A percentile compares a stretch with the other conserved stretches of the same genome.
These are phyloP conservation scores for Pocillopora damicornis DNA, from an alignment of 64 coral and sea anemone species.

Conservation along the genomic window DNA sequence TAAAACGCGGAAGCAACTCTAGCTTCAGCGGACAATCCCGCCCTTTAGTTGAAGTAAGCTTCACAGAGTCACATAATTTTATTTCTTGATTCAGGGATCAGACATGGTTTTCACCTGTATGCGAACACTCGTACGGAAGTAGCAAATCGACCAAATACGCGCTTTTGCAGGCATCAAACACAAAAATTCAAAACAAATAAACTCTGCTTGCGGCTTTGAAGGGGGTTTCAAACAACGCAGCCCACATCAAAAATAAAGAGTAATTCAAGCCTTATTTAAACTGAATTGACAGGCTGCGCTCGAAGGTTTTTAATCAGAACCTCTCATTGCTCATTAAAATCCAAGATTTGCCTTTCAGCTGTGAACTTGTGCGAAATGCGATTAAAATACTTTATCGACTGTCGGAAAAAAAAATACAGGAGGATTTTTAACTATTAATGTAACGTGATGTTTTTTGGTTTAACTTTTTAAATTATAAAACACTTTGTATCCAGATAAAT, in stretches of 20 bases:
- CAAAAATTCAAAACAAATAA: slow-evolving; percentile 12
- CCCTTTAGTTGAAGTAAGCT: neutral
- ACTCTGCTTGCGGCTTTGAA: neutral
- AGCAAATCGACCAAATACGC: neutral
- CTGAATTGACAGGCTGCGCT: too few relatives aligned
- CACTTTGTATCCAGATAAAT: neutral
- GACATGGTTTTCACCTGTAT: neutral
- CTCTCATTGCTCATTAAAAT: neutral
- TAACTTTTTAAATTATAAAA: neutral
- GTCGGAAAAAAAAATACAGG: neutral
- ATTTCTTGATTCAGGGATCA: neutral
- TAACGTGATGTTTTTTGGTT: neutral
- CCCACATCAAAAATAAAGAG: neutral
- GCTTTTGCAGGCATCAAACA: neutral
- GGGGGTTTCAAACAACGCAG: neutral
- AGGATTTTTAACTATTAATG: neutral
- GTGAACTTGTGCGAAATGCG: neutral
- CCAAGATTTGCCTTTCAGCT: neutral
- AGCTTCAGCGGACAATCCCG: neutral
- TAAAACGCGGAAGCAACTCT: neutral
- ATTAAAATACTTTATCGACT: neutral
- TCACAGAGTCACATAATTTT: neutral
- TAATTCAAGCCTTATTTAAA: neutral
- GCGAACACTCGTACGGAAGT: neutral
- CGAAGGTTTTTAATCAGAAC: neutral